A percentile compares a stretch with the other conserved stretches of the same genome.
phyloP scores from a whole-genome alignment of 2,888 invertebrate genomes.

The Lycophotia porphyrea region DNA sequence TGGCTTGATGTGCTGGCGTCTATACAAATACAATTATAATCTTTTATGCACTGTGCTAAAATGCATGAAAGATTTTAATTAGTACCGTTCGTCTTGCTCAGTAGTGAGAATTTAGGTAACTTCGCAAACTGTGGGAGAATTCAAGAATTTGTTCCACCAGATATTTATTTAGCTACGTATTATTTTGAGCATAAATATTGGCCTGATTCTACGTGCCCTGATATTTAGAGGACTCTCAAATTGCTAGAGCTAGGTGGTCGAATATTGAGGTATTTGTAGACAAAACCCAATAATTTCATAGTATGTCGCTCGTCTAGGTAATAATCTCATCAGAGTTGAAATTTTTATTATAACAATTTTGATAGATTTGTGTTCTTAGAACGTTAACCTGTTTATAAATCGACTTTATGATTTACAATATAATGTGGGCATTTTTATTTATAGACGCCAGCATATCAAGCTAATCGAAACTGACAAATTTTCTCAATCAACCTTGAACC shows the following conservation, averaged over 20 bases:
- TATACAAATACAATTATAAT: constrained; percentile 6
- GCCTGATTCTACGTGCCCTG: constrained; percentile 19
- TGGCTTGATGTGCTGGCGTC: no score
- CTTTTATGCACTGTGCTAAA: constrained; percentile 15
- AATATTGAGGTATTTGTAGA: constrained; percentile 31
- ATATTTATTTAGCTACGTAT: constrained; percentile 41
- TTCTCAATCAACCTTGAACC: no score
- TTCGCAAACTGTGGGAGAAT: constrained; percentile 35
- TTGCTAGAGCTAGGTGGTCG: constrained; percentile 10
- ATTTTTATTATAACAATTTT: background rate
- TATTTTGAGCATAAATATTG: constrained; percentile 47
- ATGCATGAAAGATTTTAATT: constrained; percentile 39
- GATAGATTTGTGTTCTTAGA: constrained; percentile 9
- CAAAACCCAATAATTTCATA: constrained; percentile 18
- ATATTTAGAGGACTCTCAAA: constrained; percentile 37
- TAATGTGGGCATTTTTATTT: background rate
- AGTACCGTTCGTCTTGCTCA: constrained; percentile 21
- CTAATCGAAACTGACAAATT: no score
- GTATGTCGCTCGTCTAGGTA: constrained; percentile 7
- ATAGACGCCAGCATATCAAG: no score
- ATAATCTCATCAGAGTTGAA: constrained; percentile 9
- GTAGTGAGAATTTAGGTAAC: constrained; percentile 42
- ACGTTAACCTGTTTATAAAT: constrained; percentile 24
- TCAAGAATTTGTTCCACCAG: constrained; percentile 35
- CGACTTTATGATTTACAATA: background rate